A percentile compares a stretch with the other conserved stretches of the same genome.
These are phyloP conservation scores for Catharus minimus DNA, from an alignment of 2,113 vertebrate genomes.

Conservation along the genomic window DNA sequence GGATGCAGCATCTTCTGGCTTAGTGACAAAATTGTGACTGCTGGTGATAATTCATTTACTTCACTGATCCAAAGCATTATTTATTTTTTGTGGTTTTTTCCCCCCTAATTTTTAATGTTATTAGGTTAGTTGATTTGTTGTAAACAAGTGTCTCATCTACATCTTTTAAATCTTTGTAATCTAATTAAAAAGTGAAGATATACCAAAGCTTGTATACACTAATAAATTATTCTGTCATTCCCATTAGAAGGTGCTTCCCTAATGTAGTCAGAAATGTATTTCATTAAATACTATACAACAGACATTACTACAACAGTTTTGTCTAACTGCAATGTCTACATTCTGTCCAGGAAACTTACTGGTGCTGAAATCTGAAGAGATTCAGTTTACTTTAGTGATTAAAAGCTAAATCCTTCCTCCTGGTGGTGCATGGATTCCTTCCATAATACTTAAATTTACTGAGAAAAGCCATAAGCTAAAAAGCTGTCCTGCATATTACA, in stretches of 20 bases:
- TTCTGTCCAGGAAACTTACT: slow-evolving; percentile 53
- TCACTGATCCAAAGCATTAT: not conserved
- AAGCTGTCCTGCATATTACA: not conserved
- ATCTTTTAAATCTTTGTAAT: not conserved
- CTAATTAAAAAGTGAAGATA: not conserved
- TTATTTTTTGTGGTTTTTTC: not conserved
- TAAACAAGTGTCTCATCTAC: not conserved
- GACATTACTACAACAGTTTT: slow-evolving; percentile 46
- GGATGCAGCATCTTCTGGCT: slow-evolving; percentile 15
- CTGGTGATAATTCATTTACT: not conserved
- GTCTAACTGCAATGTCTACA: slow-evolving; percentile 50
- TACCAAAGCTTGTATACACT: not conserved
- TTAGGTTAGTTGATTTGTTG: slow-evolving; percentile 21
- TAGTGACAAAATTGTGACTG: slow-evolving; percentile 19
- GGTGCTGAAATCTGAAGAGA: slow-evolving; percentile 66
- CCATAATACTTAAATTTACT: not conserved
- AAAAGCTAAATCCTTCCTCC: slow-evolving; percentile 18
- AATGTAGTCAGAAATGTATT: slow-evolving; percentile 48
- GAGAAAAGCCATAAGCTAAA: slow-evolving; percentile 23
- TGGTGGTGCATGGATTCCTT: not conserved
- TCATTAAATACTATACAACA: slow-evolving; percentile 42
- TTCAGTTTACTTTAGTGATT: slow-evolving; percentile 69
- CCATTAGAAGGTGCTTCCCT: slow-evolving; percentile 55
- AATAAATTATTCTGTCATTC: slow-evolving; percentile 19
- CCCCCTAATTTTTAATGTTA: not conserved